phyloP scores from a whole-genome alignment of 2,888 invertebrate species.

The Hydraecia micacea region DNA sequence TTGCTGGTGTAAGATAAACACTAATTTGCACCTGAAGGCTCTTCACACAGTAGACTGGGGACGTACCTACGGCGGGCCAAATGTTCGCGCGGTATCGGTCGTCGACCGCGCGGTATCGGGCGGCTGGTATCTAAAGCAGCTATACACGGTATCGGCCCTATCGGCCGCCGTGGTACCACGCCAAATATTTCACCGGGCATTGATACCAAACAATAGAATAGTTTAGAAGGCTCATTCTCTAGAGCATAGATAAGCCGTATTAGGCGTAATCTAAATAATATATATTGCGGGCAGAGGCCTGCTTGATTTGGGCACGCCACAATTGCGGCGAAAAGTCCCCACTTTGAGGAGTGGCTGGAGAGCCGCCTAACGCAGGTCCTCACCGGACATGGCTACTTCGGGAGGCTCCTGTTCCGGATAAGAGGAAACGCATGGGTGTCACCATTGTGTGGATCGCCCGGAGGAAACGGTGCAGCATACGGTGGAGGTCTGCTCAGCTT shows the following conservation, averaged over 20 bases:
- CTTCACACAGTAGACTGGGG: conserved; percentile 14
- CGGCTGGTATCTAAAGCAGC: conserved; percentile 36
- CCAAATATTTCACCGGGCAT: conserved; percentile 36
- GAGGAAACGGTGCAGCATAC: no score
- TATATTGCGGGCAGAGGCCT: background rate
- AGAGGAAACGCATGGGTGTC: no score
- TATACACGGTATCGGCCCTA: conserved; percentile 28
- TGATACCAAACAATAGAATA: conserved; percentile 1
- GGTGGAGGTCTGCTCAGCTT: no score
- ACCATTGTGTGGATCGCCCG: no score
- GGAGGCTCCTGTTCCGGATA: no score
- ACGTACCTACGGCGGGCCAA: background rate
- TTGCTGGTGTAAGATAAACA: conserved; percentile 17
- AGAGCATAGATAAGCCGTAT: background rate
- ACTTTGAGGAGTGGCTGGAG: no score
- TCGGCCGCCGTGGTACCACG: conserved; percentile 9
- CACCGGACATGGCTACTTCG: no score
- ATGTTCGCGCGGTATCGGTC: conserved; percentile 7
- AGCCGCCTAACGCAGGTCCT: no score
- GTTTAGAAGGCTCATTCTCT: background rate
- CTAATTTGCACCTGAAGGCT: conserved; percentile 12
- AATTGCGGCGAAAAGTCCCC: no score
- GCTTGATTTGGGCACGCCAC: no score
- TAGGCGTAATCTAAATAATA: background rate
- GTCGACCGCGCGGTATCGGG: background rate